Percentiles rank a stretch among this genome's conserved stretches.
Evolutionary conservation across 2,888 invertebrate species (phyloP).

Genomic region (Sicus ferrugineus): DNA sequence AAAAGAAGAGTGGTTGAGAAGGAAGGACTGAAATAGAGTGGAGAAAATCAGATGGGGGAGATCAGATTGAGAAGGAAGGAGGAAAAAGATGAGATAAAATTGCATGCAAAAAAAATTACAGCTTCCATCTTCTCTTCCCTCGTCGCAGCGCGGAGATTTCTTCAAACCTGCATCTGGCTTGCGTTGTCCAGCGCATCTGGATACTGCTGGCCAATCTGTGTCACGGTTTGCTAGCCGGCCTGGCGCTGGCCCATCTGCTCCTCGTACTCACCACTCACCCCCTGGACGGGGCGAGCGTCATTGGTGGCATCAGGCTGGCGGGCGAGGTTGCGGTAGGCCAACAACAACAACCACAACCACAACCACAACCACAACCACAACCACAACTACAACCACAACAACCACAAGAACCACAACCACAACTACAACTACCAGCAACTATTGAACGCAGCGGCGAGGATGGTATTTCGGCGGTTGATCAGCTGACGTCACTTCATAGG

Average conservation of each 20-base stretch:
- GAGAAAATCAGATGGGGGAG: too few species aligned
- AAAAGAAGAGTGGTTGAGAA: too few species aligned
- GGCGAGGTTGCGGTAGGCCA: conserved; percentile 49
- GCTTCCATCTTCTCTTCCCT: too few species aligned
- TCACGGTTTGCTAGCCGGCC: conserved; percentile 68
- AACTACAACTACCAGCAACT: neutral
- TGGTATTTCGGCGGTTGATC: neutral
- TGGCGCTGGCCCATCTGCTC: conserved; percentile 64
- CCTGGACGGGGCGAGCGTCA: conserved; percentile 61
- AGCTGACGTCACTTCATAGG: conserved; percentile 2
- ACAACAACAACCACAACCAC: conserved; percentile 29
- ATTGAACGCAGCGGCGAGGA: neutral
- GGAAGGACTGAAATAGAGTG: too few species aligned
- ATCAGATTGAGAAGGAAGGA: too few species aligned
- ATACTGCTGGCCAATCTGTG: conserved; percentile 67
- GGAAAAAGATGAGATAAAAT: too few species aligned
- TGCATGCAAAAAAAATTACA: too few species aligned
- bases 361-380: neutral
- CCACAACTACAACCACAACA: neutral
- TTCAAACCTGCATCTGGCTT: conserved; percentile 62
- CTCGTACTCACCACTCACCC: conserved; percentile 63
- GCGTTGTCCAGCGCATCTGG: conserved; percentile 67
- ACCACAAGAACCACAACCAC: neutral
- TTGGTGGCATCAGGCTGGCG: conserved; percentile 55
- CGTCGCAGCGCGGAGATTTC: conserved; percentile 54